Percentiles rank a stretch among this genome's conserved stretches.
phyloP scores from a whole-genome alignment of 35 echinoderm and acorn worm species.

The Eucidaris tribuloides region DNA sequence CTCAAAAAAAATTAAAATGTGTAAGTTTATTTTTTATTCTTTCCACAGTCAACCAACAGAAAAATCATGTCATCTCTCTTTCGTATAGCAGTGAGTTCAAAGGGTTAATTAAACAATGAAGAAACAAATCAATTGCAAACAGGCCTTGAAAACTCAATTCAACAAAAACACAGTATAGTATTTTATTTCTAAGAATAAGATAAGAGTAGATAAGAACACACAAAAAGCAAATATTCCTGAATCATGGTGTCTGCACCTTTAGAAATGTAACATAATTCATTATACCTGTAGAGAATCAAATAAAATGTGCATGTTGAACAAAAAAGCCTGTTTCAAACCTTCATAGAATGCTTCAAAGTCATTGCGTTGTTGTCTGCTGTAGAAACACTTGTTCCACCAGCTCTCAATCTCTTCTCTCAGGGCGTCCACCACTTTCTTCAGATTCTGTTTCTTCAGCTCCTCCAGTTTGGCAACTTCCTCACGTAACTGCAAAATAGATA shows the following conservation, averaged over 20 bases:
- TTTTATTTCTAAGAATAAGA: no score
- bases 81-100: neutral
- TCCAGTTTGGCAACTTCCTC: constrained; percentile 66
- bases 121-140: neutral
- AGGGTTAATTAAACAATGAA: neutral
- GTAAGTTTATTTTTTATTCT: no score
- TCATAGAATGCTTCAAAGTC: constrained; percentile 80
- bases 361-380: constrained; percentile 64
- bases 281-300: no score
- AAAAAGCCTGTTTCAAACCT: no score
- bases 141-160: neutral
- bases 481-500: constrained; percentile 66
- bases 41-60: no score
- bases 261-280: no score
- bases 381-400: constrained; percentile 99
- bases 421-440: constrained; percentile 86
- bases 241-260: no score
- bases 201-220: no score
- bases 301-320: no score
- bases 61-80: no score
- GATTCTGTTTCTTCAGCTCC: constrained; percentile 85
- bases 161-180: neutral
- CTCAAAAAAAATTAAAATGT: no score
- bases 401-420: constrained; percentile 68
- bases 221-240: no score